Conservation (phyloP, 2,888 invertebrate species). For the Agriopis aurantiaria region DNA sequence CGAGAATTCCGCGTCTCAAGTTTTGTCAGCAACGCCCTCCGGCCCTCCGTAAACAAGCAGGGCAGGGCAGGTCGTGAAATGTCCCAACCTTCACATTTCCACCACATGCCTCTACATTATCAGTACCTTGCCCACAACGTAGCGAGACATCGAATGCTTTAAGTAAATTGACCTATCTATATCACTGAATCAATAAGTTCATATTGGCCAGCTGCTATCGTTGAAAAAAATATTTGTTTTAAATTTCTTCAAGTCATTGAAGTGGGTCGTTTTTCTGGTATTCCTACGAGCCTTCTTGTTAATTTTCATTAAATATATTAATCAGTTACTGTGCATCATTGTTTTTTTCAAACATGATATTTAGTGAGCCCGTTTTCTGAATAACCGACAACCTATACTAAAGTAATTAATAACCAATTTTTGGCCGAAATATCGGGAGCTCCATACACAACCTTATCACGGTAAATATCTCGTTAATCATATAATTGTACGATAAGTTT, state of each 20-base stretch:
- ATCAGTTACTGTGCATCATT: too few relatives aligned
- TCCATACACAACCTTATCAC: too few relatives aligned
- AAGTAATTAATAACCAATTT: too few relatives aligned
- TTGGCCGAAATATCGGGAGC: too few relatives aligned
- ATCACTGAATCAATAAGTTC: slow-evolving; percentile 9
- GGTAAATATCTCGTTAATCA: too few relatives aligned
- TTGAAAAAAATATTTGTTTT: neutral
- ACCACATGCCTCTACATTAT: slow-evolving; percentile 26
- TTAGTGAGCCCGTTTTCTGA: too few relatives aligned
- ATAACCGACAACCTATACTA: too few relatives aligned
- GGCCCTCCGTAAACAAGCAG: slow-evolving; percentile 12
- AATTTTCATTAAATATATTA: too few relatives aligned
- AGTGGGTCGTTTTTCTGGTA: too few relatives aligned
- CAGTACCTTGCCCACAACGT: neutral
- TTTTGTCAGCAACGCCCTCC: slow-evolving; percentile 11
- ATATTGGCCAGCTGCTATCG: neutral
- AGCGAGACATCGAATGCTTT: slow-evolving; percentile 13
- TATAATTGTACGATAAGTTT: too few relatives aligned
- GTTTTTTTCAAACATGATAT: too few relatives aligned
- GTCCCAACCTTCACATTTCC: slow-evolving; percentile 54
- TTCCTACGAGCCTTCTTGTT: too few relatives aligned
- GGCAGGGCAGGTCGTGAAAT: slow-evolving; percentile 53
- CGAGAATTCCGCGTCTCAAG: neutral
- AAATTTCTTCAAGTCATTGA: neutral
- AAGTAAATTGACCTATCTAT: slow-evolving; percentile 2